Percentiles rank a stretch among this genome's conserved stretches.
Evolutionary conservation across 2,888 invertebrate species (phyloP).

Genomic region (Meghimatium bilineatum): DNA sequence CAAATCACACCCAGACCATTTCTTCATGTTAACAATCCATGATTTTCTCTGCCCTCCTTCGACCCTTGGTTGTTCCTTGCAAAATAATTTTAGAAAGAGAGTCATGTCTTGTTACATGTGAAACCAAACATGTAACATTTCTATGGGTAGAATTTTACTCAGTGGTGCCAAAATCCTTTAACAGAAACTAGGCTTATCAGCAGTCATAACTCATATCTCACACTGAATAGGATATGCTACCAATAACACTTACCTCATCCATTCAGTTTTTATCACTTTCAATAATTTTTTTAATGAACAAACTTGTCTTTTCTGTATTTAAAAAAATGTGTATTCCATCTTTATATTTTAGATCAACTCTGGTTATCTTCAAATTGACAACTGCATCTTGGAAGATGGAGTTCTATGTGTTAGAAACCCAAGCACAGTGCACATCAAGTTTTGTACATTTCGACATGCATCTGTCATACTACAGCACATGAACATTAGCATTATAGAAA

Average conservation of each 20-base stretch:
- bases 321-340: background rate
- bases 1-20: no score
- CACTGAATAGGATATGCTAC: no score
- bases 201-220: no score
- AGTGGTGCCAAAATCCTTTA: no score
- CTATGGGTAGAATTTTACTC: no score
- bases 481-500: constrained; percentile 67
- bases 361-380: constrained; percentile 72
- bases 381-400: constrained; percentile 72
- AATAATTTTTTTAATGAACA: background rate
- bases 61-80: no score
- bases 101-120: no score
- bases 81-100: no score
- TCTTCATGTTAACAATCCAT: no score
- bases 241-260: background rate
- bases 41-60: no score
- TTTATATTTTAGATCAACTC: constrained; percentile 60
- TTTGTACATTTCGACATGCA: constrained; percentile 71
- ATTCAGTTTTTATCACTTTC: background rate
- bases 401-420: constrained; percentile 70
- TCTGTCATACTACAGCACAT: constrained; percentile 68
- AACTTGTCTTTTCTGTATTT: background rate
- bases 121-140: no score
- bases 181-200: no score
- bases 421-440: constrained; percentile 65